phyloP scores from a whole-genome alignment of 2,797 vertebrate genomes.

The Aythya fuligula region DNA sequence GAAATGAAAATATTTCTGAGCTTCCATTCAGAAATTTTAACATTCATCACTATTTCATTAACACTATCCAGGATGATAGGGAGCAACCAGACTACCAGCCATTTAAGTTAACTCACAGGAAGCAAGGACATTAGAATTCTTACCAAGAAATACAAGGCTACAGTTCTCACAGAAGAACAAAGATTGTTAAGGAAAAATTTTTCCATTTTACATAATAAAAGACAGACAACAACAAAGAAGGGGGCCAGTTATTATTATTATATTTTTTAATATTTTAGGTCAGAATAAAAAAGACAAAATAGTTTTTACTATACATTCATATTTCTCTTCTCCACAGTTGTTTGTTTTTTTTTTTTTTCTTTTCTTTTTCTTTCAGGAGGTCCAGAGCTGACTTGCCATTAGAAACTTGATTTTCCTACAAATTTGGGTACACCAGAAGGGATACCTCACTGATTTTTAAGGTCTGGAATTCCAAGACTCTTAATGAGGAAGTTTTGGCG shows the following conservation, averaged over 20 bases:
- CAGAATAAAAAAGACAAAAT: neutral
- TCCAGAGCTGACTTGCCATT: neutral
- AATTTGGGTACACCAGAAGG: neutral
- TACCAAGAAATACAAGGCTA: neutral
- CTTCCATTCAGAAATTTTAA: neutral
- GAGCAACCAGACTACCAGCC: rapidly evolving
- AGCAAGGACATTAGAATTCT: neutral
- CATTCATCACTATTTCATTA: neutral
- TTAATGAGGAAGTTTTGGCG: neutral
- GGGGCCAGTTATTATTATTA: neutral
- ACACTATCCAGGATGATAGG: neutral
- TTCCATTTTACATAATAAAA: neutral
- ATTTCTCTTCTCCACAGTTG: neutral
- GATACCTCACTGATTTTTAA: neutral
- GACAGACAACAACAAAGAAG: neutral
- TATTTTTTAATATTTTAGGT: constrained; percentile 37
- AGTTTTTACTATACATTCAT: constrained; percentile 11
- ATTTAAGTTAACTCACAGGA: neutral
- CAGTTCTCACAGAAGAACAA: neutral
- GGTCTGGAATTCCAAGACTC: neutral
- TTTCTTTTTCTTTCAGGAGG: neutral
- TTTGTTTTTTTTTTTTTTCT: neutral
- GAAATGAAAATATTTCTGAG: neutral
- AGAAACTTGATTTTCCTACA: neutral
- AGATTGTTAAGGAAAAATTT: neutral